Evolutionary conservation across 1,140 invertebrate species (phyloP).

Genomic region (Cyrtorhinus lividipennis): DNA sequence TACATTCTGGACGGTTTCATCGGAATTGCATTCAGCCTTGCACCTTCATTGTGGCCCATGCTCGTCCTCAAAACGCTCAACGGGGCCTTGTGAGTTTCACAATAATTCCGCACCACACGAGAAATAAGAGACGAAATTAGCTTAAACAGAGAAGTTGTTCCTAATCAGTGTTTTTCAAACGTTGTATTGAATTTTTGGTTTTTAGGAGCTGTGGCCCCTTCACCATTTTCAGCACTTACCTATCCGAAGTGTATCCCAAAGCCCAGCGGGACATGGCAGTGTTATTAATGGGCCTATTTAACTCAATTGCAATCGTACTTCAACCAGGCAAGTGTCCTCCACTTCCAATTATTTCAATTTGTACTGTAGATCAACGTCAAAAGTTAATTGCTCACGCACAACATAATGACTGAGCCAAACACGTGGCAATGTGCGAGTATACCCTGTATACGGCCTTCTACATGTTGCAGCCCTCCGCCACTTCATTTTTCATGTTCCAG

Average conservation of each 20-base stretch:
- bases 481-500: background rate
- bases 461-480: too few species aligned
- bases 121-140: background rate
- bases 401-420: too few species aligned
- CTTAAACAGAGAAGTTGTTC: too few species aligned
- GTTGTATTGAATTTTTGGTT: conserved; percentile 20
- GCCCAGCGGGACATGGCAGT: conserved; percentile 45
- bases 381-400: background rate
- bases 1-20: conserved; percentile 52
- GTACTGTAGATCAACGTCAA: background rate
- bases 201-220: conserved; percentile 55
- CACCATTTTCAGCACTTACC: conserved; percentile 50
- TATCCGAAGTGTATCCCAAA: conserved; percentile 49
- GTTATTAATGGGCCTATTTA: conserved; percentile 41
- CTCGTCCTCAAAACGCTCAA: conserved; percentile 50
- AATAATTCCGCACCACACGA: background rate
- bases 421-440: too few species aligned
- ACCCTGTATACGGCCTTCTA: too few species aligned
- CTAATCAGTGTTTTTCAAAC: too few species aligned
- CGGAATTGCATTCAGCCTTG: conserved; percentile 37
- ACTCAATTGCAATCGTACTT: conserved; percentile 28
- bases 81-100: conserved; percentile 23
- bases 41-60: conserved; percentile 43
- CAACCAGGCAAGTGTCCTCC: conserved; percentile 27
- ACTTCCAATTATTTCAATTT: background rate